phyloP scores from a whole-genome alignment of 2,888 invertebrate species.

The Clivina fossor region DNA sequence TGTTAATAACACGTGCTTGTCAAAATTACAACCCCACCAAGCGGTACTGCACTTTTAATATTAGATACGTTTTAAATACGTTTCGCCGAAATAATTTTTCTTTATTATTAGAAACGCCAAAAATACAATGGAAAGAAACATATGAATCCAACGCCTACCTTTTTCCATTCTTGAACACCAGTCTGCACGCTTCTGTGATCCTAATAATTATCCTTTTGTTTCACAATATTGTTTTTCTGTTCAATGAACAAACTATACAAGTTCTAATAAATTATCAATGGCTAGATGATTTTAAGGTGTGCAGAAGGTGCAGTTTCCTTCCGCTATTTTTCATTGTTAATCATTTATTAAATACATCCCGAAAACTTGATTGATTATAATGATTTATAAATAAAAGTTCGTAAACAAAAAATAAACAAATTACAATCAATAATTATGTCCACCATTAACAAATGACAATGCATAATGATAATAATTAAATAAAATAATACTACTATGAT shows the following conservation, averaged over 20 bases:
- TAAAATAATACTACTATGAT: too few relatives aligned
- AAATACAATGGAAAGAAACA: too few relatives aligned
- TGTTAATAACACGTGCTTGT: slow-evolving; percentile 33
- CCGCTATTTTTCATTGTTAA: slow-evolving; percentile 27
- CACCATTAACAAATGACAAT: background rate
- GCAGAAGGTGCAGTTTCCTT: slow-evolving; percentile 34
- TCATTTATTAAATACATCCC: too few relatives aligned
- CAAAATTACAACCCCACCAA: slow-evolving; percentile 31
- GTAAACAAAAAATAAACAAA: background rate
- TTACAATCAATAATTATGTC: background rate
- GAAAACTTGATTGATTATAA: too few relatives aligned
- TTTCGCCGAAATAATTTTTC: too few relatives aligned
- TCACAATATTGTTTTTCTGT: slow-evolving; percentile 24
- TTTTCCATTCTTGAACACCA: too few relatives aligned
- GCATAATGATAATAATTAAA: too few relatives aligned
- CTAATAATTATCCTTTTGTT: slow-evolving; percentile 3
- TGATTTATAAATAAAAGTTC: too few relatives aligned
- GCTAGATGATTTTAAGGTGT: too few relatives aligned
- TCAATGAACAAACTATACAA: slow-evolving; percentile 22
- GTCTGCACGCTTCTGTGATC: background rate
- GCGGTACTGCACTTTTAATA: slow-evolving; percentile 33
- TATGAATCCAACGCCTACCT: too few relatives aligned
- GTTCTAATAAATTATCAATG: slow-evolving; percentile 10
- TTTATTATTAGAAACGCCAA: too few relatives aligned
- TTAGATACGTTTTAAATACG: slow-evolving; percentile 33